Evolutionary conservation across 2,113 vertebrate genomes (phyloP).

Genomic region (Misgurnus anguillicaudatus): DNA sequence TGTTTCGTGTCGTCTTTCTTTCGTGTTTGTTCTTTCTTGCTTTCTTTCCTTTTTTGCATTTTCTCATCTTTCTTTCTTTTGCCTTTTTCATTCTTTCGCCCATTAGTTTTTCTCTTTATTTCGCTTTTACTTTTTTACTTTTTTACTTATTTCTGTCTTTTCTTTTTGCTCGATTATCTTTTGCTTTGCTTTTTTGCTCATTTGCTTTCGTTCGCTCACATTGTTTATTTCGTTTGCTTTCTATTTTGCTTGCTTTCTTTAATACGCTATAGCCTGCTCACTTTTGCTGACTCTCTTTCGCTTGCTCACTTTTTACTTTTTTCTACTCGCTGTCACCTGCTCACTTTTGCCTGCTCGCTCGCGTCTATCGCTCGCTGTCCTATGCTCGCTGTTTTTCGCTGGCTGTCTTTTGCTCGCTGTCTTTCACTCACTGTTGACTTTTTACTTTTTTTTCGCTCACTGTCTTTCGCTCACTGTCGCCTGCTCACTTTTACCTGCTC

Average conservation of each 20-base stretch:
- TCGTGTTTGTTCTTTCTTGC: neutral
- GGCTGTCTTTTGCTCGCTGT: no score
- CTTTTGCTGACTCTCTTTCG: no score
- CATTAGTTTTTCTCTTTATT: constrained; percentile 3
- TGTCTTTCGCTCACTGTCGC: no score
- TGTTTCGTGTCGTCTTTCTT: neutral
- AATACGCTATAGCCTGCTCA: no score
- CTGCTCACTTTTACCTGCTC: no score
- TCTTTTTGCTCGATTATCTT: neutral
- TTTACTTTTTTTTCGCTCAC: no score
- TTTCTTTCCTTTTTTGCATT: neutral
- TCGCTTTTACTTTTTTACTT: constrained; percentile 2
- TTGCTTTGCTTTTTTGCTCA: neutral
- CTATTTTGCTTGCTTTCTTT: neutral
- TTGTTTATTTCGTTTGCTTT: constrained; percentile 2
- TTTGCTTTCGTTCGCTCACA: neutral
- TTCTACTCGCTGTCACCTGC: no score
- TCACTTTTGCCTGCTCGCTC: no score
- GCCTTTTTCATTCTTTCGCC: neutral
- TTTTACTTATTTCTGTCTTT: neutral
- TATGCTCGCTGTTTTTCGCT: no score
- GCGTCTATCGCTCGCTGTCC: no score
- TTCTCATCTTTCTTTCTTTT: neutral
- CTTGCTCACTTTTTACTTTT: no score
- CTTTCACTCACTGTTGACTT: no score